Conservation (phyloP, 2,113 vertebrate species). For the Phaetusa simplex region DNA sequence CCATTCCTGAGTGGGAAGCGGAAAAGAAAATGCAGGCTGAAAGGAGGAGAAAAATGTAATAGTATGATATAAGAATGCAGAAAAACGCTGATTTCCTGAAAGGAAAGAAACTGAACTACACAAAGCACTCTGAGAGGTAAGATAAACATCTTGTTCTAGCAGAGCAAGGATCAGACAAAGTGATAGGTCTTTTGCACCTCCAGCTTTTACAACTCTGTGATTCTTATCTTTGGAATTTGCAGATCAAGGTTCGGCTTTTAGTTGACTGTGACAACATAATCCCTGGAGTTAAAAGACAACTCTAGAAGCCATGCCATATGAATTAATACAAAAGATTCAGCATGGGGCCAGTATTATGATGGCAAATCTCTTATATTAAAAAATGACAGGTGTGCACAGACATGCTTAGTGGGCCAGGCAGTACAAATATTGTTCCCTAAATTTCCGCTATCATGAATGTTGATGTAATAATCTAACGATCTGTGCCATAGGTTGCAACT, state of each 20-base stretch:
- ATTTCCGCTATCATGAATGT: conserved; percentile 64
- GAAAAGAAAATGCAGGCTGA: neutral
- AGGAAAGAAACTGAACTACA: neutral
- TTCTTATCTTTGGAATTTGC: conserved; percentile 62
- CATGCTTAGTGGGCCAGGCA: conserved; percentile 4
- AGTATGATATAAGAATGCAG: neutral
- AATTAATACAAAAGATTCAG: conserved; percentile 53
- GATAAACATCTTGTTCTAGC: neutral
- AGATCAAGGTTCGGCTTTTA: conserved; percentile 39
- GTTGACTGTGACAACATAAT: conserved; percentile 61
- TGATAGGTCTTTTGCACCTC: conserved; percentile 24
- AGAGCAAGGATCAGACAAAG: neutral
- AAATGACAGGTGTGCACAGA: conserved; percentile 59
- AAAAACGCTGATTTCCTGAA: neutral
- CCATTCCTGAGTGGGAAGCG: neutral
- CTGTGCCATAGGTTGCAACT: conserved; percentile 48
- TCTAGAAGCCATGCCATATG: conserved; percentile 55
- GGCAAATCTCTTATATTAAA: conserved; percentile 41
- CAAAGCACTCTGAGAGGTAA: neutral
- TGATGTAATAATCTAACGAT: conserved; percentile 62
- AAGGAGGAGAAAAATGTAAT: neutral
- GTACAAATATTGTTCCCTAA: conserved; percentile 54
- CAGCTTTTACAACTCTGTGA: neutral
- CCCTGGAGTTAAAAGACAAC: conserved; percentile 52
- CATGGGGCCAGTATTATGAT: neutral